Evolutionary conservation across 2,888 invertebrate species (phyloP), one percentile per base, ranked within the genome.

Genomic region (Oscheius sp.): DNA sequence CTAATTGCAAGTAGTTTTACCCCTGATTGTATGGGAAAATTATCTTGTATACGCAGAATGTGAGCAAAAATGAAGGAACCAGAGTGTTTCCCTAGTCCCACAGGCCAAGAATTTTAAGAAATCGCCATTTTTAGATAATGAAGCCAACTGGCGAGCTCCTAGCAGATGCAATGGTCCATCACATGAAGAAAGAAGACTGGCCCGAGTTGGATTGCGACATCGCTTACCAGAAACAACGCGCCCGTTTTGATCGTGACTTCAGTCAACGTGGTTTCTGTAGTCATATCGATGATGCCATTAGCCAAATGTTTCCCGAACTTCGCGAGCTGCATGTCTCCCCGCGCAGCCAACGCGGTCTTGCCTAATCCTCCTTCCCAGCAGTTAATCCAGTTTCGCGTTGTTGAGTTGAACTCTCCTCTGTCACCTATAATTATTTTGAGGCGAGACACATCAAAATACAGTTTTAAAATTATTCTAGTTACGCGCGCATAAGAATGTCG

Each of bases 91-190:
- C n/a, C n/a, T n/a, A n/a, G n/a, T n/a, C n/a, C n/a, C n/a, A n/a
- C n/a, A n/a, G n/a, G n/a, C n/a, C n/a, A n/a, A n/a, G n/a, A n/a
- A n/a, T n/a, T n/a, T n/a, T n/a, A n/a, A n/a, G n/a, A n/a, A n/a
- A n/a, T n/a, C n/a, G n/a, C n/a, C 53, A 3, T 9, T 56, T 73
- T 68, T 71, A 83, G 85, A 87, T 87, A 64, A 79, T 81, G 66
- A 80, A 78, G 61, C 86, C 87, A 21, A 81, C 79, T 63, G 86
- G 83, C 9, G 80, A 84, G 53, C 75, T 86, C 35, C 72, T 87
- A 68, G 85, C 87, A 21, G 82, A 85, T 13, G 86, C 87, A 27
- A 85, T 86, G 87, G 73, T 82, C 46, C 77, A 80, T 69, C 87
- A 87, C 79, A 87, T 87, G 79, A 76, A 81, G 61, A 80, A 81